Percentiles rank a stretch among this genome's conserved stretches.
Conservation (phyloP, 2,888 invertebrate genomes). For the Galeopsomyia nigrocyanea region DNA sequence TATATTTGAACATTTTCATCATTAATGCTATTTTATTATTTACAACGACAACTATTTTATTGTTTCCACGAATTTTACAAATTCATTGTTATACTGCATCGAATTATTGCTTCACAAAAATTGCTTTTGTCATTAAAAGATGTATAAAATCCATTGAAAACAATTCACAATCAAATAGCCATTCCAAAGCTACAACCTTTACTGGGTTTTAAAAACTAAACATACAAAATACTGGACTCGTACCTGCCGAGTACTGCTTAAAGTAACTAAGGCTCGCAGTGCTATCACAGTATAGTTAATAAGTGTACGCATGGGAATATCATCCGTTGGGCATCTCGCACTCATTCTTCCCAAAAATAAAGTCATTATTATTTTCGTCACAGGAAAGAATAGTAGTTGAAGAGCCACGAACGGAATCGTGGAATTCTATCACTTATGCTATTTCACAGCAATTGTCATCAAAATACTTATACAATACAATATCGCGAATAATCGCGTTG, state of each 20-base stretch:
- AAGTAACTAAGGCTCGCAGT: constrained; percentile 47
- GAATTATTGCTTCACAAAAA: too few relatives aligned
- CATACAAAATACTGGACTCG: constrained; percentile 40
- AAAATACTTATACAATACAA: too few relatives aligned
- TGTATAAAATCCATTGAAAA: too few relatives aligned
- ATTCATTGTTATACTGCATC: too few relatives aligned
- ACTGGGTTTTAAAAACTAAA: constrained; percentile 22
- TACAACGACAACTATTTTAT: constrained; percentile 38
- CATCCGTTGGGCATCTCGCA: constrained; percentile 15
- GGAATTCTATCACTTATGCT: constrained; percentile 18
- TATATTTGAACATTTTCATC: constrained; percentile 28
- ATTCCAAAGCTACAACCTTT: constrained; percentile 30
- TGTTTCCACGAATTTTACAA: not conserved
- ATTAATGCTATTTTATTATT: constrained; percentile 38
- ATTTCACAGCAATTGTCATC: constrained; percentile 29
- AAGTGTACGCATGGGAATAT: constrained; percentile 43
- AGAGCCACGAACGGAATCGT: constrained; percentile 13
- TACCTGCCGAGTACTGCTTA: constrained; percentile 49
- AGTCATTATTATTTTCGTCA: constrained; percentile 24
- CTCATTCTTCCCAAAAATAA: constrained; percentile 24
- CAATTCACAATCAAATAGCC: constrained; percentile 24
- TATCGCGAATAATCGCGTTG: too few relatives aligned
- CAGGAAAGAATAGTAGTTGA: not conserved
- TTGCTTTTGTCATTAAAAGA: too few relatives aligned
- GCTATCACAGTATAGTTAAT: constrained; percentile 52